Base-by-base conservation (phyloP, 2,113 vertebrate genomes). In the Nyctereutes procyonoides region DNA sequence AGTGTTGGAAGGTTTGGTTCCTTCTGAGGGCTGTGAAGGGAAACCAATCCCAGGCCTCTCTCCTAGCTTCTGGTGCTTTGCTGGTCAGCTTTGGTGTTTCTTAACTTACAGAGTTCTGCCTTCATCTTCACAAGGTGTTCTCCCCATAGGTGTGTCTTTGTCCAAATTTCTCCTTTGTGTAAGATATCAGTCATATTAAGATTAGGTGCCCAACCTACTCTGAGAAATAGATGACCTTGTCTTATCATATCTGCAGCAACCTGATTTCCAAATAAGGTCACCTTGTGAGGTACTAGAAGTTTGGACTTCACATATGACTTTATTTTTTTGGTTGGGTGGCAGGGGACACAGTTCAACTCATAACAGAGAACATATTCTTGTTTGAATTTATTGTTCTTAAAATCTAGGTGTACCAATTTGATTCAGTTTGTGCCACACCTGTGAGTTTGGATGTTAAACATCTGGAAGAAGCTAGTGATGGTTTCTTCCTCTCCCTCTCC, bases 321-420 rank as follows among this genome's bases (percentile, higher is more conserved):
- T 35, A 43, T 73, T 56, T 13, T 74, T 48, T 22, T 43, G 13
- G 51, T 48, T 7, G 35, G 22, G 35, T 26, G 17, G 15, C 20
- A n/a, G n/a, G 35, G 8, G 16, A 12, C 55, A 58, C 11, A 69
- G 60, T 76, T 83, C 48, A 82, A 87, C 74, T 22, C 48, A 26
- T 77, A 63, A 74, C 30, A 81, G 43, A 92, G 10, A 53, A 10
- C 20, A 26, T 1, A 38, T 15, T 6, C 86, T 67, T 35, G 22
- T 80, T 82, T 95, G 80, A 87, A 85, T 77, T 17, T 38, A 73
- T 48, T 38, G 8, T 35, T 87, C 58, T 91, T 26, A 14, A 95
- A 53, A 73, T 92, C 84, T 62, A 51, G 62, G 8, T 80, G 6
- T 76, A 55, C 69, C 71, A 24, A 1, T 43, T 56, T 58, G 86